These are phyloP conservation scores for Cephus sareptanus DNA, from an alignment of 2,888 invertebrate genomes.

Conservation along the genomic window DNA sequence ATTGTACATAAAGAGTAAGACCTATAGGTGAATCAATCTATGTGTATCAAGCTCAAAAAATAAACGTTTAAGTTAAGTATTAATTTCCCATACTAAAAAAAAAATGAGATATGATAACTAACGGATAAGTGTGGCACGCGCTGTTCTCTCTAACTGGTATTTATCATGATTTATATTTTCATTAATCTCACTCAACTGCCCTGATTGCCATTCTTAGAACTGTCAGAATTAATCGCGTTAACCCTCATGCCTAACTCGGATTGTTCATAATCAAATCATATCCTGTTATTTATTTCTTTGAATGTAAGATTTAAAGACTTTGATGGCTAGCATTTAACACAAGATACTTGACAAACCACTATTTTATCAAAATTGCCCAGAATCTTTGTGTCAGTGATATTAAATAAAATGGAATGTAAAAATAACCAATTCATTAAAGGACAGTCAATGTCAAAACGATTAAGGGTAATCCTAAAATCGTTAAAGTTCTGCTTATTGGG, in stretches of 20 bases:
- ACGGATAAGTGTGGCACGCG: neutral
- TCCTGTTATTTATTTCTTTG: constrained; percentile 24
- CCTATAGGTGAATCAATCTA: neutral
- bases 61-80: neutral
- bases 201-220: neutral
- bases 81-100: neutral
- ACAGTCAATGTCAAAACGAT: neutral
- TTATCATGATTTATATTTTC: neutral
- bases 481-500: no score
- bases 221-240: neutral
- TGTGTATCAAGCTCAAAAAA: neutral
- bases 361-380: neutral
- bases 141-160: neutral
- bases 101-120: neutral
- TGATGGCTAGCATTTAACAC: neutral
- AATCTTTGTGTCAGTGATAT: neutral
- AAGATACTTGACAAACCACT: neutral
- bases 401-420: neutral
- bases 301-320: neutral
- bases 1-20: neutral
- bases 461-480: no score
- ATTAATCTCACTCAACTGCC: neutral
- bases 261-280: constrained; percentile 4
- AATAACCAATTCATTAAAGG: neutral
- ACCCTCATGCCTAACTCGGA: neutral